Evolutionary conservation across 1,140 invertebrate genomes (phyloP), one percentile per base, ranked within the genome.

Genomic region (Camponotus vicinus): DNA sequence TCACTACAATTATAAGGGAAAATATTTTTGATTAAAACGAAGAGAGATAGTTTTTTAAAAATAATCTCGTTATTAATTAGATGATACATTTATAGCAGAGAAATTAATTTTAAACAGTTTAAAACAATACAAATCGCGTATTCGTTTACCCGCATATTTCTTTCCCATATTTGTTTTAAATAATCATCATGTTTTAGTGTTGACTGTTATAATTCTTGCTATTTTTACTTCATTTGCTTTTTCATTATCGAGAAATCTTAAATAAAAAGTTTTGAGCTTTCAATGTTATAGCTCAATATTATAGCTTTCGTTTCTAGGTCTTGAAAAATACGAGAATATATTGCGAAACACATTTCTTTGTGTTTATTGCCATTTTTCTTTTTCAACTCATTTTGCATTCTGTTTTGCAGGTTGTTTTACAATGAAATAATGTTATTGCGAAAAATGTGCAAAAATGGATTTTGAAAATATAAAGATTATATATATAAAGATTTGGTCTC

Each of bases 141-240:
- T 18, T 76, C 15, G 15, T 64, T 13, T 32, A 45, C 11, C 18
- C 42, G 40, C 61, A 21, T 67, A 8, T 76, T 11, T 34, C 21
- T 78, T 64, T 13, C 32, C 15, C 27, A 5, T 27, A 27, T 49
- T 67, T 67, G 40, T 45, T 32, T 42, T 9, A 34, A 45, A 18
- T 49, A 66, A 78, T 78, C 75, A 18, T 66, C 42, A 27, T 78
- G 18, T 64, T 49, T 42, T 66, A 61, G n/a, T 78, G 66, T 49
- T 37, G 55, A 76, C 64, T 21, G 27, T 21, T 11, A 34, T 18
- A n/a, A 49, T 49, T 78, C 21, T n/a, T 11, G 40, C 63, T 40
- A 5, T 77, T 11, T 78, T 27, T 37, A 1, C 6, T 8, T 66
- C 21, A 42, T 18, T 78, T 27, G 7, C 42, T 67, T 18, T 78